Evolutionary conservation across 2,113 vertebrate species (phyloP).

Genomic region (Rhinoptilus africanus): DNA sequence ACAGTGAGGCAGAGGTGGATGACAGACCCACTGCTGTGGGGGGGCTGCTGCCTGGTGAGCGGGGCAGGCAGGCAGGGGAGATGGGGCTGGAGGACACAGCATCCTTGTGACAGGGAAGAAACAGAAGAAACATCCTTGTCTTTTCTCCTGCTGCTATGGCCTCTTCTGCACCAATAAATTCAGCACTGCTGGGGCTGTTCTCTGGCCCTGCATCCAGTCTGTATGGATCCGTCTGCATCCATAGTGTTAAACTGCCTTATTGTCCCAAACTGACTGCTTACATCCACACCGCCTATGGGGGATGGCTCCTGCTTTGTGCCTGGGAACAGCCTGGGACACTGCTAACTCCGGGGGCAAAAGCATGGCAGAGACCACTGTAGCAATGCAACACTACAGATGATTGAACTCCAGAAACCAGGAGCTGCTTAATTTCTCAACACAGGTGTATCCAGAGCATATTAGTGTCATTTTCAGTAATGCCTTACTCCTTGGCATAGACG

Average conservation of each 20-base stretch:
- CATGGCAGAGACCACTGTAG: background rate
- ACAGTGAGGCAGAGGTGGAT: background rate
- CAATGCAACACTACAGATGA: background rate
- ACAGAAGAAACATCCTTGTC: background rate
- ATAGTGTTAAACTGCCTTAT: background rate
- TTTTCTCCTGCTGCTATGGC: background rate
- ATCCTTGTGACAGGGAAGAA: background rate
- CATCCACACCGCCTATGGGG: background rate
- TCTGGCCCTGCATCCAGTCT: background rate
- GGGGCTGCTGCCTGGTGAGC: background rate
- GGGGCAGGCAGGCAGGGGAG: fast-evolving
- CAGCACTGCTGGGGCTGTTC: background rate
- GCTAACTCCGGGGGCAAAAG: background rate
- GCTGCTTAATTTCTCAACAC: background rate
- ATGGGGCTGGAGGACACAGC: background rate
- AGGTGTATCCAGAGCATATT: background rate
- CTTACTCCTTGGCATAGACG: background rate
- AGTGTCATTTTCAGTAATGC: background rate
- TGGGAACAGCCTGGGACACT: background rate
- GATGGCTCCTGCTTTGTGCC: background rate
- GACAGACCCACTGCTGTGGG: background rate
- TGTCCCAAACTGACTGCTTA: background rate
- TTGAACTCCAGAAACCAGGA: background rate
- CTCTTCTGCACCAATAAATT: background rate
- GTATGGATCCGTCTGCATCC: background rate